A percentile compares a stretch with the other conserved stretches of the same genome.
phyloP scores from a whole-genome alignment of 2,113 vertebrate genomes.

The Numenius arquata region DNA sequence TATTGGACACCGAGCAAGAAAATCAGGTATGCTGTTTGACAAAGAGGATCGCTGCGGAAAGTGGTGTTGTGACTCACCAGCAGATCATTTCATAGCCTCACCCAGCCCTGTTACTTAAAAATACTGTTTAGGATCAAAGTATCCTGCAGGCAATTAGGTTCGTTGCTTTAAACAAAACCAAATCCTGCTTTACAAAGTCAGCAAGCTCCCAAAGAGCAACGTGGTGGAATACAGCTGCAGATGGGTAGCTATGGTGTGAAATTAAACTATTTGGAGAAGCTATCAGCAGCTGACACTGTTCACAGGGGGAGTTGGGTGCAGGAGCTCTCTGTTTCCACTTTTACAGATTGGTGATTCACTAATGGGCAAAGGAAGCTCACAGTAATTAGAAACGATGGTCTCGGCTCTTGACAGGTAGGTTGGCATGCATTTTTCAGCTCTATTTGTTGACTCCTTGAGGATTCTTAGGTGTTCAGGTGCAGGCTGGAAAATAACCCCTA shows the following conservation, averaged over 20 bases:
- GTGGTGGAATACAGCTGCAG: neutral
- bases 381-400: neutral
- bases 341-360: neutral
- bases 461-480: neutral
- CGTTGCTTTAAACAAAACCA: conserved; percentile 27
- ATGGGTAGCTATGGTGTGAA: neutral
- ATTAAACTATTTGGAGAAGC: neutral
- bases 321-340: neutral
- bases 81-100: neutral
- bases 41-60: neutral
- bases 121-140: neutral
- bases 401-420: neutral
- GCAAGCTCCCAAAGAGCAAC: neutral
- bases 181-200: conserved; percentile 15
- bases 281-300: neutral
- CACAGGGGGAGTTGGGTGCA: neutral
- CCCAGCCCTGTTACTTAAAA: neutral
- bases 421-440: neutral
- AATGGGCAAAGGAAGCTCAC: neutral
- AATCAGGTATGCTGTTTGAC: conserved; percentile 48
- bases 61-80: neutral
- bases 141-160: neutral
- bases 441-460: neutral
- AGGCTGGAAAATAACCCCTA: neutral
- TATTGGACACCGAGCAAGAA: conserved; percentile 61